Conservation (phyloP, 2,888 invertebrate species). For the Lasius fuliginosus region DNA sequence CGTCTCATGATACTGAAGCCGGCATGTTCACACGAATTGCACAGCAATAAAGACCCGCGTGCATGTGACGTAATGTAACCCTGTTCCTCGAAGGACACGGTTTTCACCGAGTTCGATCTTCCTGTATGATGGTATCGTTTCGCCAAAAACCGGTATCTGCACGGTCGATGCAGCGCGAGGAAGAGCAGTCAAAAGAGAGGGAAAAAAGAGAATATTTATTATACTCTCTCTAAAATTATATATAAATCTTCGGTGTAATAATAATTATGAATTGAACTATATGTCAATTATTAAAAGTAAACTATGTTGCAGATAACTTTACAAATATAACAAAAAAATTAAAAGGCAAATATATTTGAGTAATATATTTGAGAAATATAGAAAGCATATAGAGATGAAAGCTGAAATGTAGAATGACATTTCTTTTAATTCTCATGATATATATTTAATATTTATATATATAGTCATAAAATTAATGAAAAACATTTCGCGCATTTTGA, state of each 20-base stretch:
- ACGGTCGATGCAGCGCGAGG: constrained; percentile 19
- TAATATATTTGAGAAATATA: neutral
- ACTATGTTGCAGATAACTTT: neutral
- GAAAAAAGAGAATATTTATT: constrained; percentile 32
- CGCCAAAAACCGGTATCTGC: constrained; percentile 72
- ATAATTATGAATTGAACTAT: neutral
- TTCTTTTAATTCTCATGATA: neutral
- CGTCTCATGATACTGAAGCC: constrained; percentile 19
- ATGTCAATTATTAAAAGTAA: neutral
- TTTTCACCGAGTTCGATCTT: constrained; percentile 76
- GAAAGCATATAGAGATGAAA: neutral
- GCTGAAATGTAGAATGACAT: neutral
- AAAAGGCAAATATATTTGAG: neutral
- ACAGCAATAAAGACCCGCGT: constrained; percentile 45
- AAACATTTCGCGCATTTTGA: neutral
- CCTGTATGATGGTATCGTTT: constrained; percentile 76
- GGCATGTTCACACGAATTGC: constrained; percentile 41
- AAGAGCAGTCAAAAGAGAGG: neutral
- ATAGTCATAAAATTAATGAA: neutral
- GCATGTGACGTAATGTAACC: constrained; percentile 72
- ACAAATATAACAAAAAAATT: neutral
- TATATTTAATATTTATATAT: neutral
- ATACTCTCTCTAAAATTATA: neutral
- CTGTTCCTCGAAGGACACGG: constrained; percentile 74
- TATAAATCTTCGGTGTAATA: neutral